phyloP scores from a whole-genome alignment of 2,113 vertebrate species.

The Lophura nycthemera region DNA sequence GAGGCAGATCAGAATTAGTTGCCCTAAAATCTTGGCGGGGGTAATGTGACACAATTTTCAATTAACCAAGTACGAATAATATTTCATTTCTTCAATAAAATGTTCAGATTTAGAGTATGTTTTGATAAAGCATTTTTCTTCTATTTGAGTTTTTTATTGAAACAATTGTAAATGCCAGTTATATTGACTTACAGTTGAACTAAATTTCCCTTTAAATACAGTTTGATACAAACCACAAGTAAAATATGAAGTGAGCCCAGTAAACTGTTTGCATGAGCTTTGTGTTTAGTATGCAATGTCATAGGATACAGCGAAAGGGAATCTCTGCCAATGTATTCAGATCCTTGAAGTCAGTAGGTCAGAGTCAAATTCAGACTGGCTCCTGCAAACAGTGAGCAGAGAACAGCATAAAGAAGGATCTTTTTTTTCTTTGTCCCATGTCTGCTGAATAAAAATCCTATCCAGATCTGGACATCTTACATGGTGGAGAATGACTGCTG shows the following conservation, averaged over 20 bases:
- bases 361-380: not conserved
- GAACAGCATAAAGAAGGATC: not conserved
- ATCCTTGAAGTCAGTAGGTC: not conserved
- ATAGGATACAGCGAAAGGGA: not conserved
- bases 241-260: not conserved
- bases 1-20: not conserved
- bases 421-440: not conserved
- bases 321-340: not conserved
- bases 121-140: not conserved
- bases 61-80: not conserved
- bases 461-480: not conserved
- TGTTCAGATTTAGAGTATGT: not conserved
- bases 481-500: accelerated
- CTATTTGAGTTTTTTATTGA: not conserved
- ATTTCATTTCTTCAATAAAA: not conserved
- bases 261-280: not conserved
- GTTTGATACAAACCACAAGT: not conserved
- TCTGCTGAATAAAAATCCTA: not conserved
- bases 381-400: not conserved
- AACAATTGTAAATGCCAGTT: not conserved
- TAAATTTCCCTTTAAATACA: not conserved
- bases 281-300: not conserved
- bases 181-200: not conserved
- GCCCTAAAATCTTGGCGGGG: not conserved
- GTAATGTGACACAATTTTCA: not conserved